These are phyloP conservation scores for Muscicapa comitata DNA, from an alignment of 2,797 vertebrate genomes.

Conservation along the genomic window DNA sequence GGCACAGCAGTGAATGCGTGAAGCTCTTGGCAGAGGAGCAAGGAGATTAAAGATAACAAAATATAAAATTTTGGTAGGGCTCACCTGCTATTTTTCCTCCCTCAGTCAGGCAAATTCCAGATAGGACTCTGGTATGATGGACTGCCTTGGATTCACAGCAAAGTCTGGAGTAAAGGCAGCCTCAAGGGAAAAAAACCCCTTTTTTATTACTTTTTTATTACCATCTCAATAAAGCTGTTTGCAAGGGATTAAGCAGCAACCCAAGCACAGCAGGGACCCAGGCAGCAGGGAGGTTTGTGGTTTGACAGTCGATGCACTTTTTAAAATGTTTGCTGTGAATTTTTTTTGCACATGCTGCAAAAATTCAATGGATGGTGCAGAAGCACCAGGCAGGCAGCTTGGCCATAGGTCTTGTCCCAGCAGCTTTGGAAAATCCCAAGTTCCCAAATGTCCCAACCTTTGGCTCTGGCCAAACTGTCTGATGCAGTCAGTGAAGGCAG, in stretches of 20 bases:
- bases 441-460: background rate
- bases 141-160: background rate
- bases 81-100: background rate
- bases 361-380: background rate
- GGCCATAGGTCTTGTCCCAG: background rate
- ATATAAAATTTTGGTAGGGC: background rate
- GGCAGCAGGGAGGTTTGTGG: background rate
- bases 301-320: background rate
- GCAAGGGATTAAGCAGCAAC: background rate
- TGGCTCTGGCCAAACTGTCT: fast-evolving
- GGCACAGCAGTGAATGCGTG: fast-evolving
- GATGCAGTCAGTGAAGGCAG: background rate
- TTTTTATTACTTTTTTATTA: background rate
- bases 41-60: background rate
- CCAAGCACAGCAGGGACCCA: background rate
- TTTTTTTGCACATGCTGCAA: background rate
- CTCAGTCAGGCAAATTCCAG: background rate
- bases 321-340: background rate
- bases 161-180: background rate
- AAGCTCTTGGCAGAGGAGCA: background rate
- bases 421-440: background rate
- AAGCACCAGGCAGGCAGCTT: background rate
- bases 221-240: background rate
- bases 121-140: background rate
- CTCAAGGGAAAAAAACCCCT: background rate